A percentile compares a stretch with the other conserved stretches of the same genome.
These are phyloP conservation scores for Drosophila histrio DNA, from an alignment of 2,888 invertebrate species.

Conservation along the genomic window DNA sequence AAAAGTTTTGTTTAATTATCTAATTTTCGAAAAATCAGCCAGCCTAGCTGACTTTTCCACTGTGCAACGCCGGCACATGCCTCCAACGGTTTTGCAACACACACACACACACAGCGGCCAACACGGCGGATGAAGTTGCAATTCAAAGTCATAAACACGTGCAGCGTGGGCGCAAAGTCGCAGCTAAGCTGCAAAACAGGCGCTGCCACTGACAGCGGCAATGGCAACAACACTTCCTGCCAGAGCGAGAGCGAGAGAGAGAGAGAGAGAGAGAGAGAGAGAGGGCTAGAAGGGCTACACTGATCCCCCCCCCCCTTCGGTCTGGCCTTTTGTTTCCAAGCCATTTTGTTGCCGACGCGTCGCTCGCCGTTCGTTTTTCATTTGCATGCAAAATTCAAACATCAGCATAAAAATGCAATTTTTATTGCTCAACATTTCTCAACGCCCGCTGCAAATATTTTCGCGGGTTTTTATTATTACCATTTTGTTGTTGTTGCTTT, in stretches of 20 bases:
- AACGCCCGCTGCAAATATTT: constrained; percentile 80
- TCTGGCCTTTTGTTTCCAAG: constrained; percentile 63
- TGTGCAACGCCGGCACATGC: constrained; percentile 31
- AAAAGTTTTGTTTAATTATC: no score
- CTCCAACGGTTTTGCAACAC: constrained; percentile 36
- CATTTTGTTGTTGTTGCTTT: constrained; percentile 24
- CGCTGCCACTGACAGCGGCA: constrained; percentile 67
- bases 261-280: not conserved
- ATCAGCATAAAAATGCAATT: constrained; percentile 84
- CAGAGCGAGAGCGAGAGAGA: not conserved
- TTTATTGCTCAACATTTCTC: constrained; percentile 82
- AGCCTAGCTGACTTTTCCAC: no score
- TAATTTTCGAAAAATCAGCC: no score
- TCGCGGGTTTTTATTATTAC: constrained; percentile 79
- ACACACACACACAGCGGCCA: constrained; percentile 36
- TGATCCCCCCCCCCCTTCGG: constrained; percentile 41
- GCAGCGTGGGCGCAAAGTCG: constrained; percentile 81
- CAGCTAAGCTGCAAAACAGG: constrained; percentile 71
- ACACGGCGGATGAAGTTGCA: constrained; percentile 79
- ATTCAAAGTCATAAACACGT: constrained; percentile 83
- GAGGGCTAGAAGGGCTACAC: not conserved
- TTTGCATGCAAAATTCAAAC: constrained; percentile 83
- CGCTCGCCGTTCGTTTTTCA: constrained; percentile 72
- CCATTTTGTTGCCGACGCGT: constrained; percentile 67
- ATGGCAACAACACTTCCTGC: constrained; percentile 64